Percentiles rank a stretch among this genome's conserved stretches.
phyloP scores from a whole-genome alignment of 2,113 vertebrate genomes.

The Antennarius striatus region DNA sequence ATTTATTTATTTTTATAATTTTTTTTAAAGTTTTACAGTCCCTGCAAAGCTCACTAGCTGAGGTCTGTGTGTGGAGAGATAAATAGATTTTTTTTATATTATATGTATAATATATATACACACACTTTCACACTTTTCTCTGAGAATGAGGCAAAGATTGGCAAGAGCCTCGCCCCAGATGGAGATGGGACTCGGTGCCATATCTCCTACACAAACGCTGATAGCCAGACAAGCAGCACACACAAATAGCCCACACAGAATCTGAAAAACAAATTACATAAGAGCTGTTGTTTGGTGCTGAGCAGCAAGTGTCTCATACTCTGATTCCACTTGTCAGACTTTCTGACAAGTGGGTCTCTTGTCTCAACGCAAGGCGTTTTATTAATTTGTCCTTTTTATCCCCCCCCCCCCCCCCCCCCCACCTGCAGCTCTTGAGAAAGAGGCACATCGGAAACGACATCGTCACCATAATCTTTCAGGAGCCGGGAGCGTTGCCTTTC shows the following conservation, averaged over 20 bases:
- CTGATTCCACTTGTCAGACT: slow-evolving; percentile 26
- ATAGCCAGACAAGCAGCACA: slow-evolving; percentile 33
- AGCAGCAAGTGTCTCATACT: slow-evolving; percentile 22
- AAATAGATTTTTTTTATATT: slow-evolving; percentile 22
- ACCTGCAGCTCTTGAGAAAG: slow-evolving; percentile 91
- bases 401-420: slow-evolving; percentile 15
- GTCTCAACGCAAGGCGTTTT: slow-evolving; percentile 13
- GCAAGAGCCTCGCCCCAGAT: slow-evolving; percentile 43
- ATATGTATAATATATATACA: slow-evolving; percentile 66
- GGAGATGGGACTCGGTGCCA: slow-evolving; percentile 38
- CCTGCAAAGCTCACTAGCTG: background rate
- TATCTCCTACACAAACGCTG: slow-evolving; percentile 42
- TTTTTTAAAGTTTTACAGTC: too few species aligned
- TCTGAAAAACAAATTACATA: slow-evolving; percentile 53
- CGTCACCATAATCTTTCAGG: slow-evolving; percentile 96
- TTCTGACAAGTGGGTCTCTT: slow-evolving; percentile 8
- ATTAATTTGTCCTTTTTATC: slow-evolving; percentile 30
- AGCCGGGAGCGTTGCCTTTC: slow-evolving; percentile 90
- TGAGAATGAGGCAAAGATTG: slow-evolving; percentile 63
- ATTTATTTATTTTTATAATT: too few species aligned
- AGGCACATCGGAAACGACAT: slow-evolving; percentile 98
- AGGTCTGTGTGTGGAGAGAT: slow-evolving; percentile 41
- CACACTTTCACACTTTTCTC: slow-evolving; percentile 66
- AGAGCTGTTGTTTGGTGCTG: slow-evolving; percentile 56
- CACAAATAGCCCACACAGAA: slow-evolving; percentile 47